These are phyloP conservation scores for Drosophila ezoana DNA, from an alignment of 2,888 invertebrate genomes.

Conservation along the genomic window DNA sequence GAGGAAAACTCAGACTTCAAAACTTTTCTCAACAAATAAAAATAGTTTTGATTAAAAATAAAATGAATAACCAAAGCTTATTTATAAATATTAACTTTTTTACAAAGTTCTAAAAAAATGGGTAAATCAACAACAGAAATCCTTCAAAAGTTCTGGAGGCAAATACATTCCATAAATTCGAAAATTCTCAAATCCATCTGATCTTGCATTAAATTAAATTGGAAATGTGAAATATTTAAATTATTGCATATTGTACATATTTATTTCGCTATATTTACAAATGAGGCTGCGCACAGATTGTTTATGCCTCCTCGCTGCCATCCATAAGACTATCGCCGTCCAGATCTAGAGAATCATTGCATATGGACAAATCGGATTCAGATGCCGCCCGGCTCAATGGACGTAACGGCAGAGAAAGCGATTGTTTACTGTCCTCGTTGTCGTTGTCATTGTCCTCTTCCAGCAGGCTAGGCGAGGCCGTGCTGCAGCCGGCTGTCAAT, in stretches of 20 bases:
- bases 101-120: too few species aligned
- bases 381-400: constrained; percentile 69
- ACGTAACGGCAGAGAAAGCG: constrained; percentile 62
- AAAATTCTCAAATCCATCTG: too few species aligned
- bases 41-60: too few species aligned
- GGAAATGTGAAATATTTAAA: too few species aligned
- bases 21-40: too few species aligned
- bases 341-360: constrained; percentile 83
- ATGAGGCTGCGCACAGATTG: constrained; percentile 7
- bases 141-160: too few species aligned
- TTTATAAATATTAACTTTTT: too few species aligned
- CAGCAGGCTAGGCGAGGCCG: constrained; percentile 65
- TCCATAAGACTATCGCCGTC: constrained; percentile 84
- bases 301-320: constrained; percentile 82
- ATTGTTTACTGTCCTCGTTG: constrained; percentile 80
- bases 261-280: constrained; percentile 73
- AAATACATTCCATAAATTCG: too few species aligned
- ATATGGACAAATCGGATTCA: constrained; percentile 85
- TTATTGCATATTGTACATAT: constrained; percentile 38
- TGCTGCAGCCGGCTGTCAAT: constrained; percentile 46
- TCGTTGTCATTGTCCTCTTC: constrained; percentile 80
- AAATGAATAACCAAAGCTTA: too few species aligned
- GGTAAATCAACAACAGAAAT: too few species aligned
- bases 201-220: too few species aligned
- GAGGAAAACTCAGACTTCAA: too few species aligned